Evolutionary conservation across 1,140 invertebrate genomes (phyloP).

Genomic region (Anthonomus grandis): DNA sequence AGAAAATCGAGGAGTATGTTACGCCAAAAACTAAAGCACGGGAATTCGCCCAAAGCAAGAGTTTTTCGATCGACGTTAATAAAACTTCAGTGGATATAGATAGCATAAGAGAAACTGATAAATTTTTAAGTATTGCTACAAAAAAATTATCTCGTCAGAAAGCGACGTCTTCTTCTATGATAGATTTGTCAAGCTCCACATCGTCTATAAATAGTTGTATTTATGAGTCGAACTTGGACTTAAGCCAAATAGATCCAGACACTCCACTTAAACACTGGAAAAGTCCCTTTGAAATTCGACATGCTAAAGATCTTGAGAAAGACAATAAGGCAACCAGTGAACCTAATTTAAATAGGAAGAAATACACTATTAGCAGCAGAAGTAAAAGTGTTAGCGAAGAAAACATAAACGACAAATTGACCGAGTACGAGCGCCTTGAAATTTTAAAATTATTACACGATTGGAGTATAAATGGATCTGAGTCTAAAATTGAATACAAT

Average conservation of each 20-base stretch:
- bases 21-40: conserved; percentile 29
- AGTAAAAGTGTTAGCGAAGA: conserved; percentile 42
- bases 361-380: conserved; percentile 25
- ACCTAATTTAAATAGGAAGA: conserved; percentile 32
- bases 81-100: conserved; percentile 33
- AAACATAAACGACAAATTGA: conserved; percentile 44
- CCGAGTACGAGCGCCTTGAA: conserved; percentile 51
- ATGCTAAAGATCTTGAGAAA: conserved; percentile 56
- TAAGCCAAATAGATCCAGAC: conserved; percentile 45
- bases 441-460: conserved; percentile 56
- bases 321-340: conserved; percentile 41
- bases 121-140: conserved; percentile 35
- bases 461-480: conserved; percentile 51
- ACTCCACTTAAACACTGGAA: conserved; percentile 49
- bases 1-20: conserved; percentile 32
- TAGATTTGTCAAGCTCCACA: conserved; percentile 47
- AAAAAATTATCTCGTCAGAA: conserved; percentile 33
- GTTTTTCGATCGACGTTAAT: conserved; percentile 41
- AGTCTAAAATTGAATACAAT: conserved; percentile 43
- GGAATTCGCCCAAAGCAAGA: conserved; percentile 40
- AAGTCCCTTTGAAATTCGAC: conserved; percentile 54
- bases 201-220: conserved; percentile 46
- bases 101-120: conserved; percentile 34
- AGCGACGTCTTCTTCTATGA: conserved; percentile 38
- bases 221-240: conserved; percentile 44